phyloP scores from a whole-genome alignment of 2,113 vertebrate genomes.

The Callionymus lyra region DNA sequence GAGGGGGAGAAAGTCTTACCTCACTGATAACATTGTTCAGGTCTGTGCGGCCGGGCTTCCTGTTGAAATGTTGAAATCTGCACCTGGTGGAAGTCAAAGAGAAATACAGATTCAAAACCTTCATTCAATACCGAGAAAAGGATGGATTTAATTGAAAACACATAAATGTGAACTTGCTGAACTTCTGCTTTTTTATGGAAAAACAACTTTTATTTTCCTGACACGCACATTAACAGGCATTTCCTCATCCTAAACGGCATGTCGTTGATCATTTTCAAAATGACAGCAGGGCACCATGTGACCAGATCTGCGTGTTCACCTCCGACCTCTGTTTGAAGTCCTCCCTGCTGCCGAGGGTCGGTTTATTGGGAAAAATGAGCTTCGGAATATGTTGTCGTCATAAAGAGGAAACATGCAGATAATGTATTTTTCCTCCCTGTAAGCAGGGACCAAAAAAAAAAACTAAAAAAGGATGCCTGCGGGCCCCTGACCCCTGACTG shows the following conservation, averaged over 20 bases:
- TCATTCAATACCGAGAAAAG: too few relatives aligned
- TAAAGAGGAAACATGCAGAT: slow-evolving; percentile 43
- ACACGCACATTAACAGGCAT: slow-evolving; percentile 1
- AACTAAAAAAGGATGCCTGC: slow-evolving; percentile 25
- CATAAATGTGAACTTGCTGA: not conserved
- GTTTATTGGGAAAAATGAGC: slow-evolving; percentile 14
- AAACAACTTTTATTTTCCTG: not conserved
- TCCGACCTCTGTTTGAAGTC: slow-evolving; percentile 42
- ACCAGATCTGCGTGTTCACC: slow-evolving; percentile 21
- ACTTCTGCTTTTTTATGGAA: not conserved
- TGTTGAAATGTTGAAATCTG: slow-evolving; percentile 32
- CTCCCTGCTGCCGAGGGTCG: slow-evolving; percentile 55
- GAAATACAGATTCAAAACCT: not conserved
- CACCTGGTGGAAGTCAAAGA: slow-evolving; percentile 23
- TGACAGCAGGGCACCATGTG: slow-evolving; percentile 40
- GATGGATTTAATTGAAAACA: too few relatives aligned
- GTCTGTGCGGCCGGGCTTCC: slow-evolving; percentile 20
- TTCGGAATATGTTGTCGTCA: slow-evolving; percentile 44
- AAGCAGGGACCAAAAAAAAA: slow-evolving; percentile 15
- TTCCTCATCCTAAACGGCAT: slow-evolving; percentile 19
- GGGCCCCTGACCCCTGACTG: slow-evolving; percentile 59
- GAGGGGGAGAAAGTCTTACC: slow-evolving; percentile 14
- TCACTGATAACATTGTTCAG: slow-evolving; percentile 35
- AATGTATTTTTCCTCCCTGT: slow-evolving; percentile 30
- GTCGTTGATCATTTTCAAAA: slow-evolving; percentile 42